Conservation (phyloP, 2,888 invertebrate species). For the Philaethria dido region DNA sequence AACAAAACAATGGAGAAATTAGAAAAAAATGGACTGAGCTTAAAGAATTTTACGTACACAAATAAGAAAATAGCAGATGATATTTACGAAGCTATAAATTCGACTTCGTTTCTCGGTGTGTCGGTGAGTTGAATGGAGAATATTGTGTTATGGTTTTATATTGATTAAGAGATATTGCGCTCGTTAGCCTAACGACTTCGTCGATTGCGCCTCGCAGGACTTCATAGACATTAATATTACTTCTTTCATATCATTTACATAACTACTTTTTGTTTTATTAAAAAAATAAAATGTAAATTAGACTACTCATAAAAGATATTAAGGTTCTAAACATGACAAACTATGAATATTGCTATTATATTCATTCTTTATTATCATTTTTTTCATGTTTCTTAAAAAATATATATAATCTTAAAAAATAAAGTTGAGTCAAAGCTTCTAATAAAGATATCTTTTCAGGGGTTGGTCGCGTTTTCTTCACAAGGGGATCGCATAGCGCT, state of each 20-base stretch:
- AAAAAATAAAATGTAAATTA: no score
- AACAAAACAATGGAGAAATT: slow-evolving; percentile 98
- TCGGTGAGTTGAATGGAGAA: slow-evolving; percentile 88
- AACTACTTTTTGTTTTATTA: background rate
- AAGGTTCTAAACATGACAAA: no score
- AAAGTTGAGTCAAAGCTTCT: no score
- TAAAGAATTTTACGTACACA: slow-evolving; percentile 98
- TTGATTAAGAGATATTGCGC: slow-evolving; percentile 36
- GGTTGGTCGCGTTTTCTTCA: slow-evolving; percentile 98
- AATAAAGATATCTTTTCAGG: slow-evolving; percentile 81
- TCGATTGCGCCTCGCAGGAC: slow-evolving; percentile 40
- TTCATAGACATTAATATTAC: slow-evolving; percentile 2
- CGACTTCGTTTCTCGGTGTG: slow-evolving; percentile 98
- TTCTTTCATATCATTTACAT: slow-evolving; percentile 1
- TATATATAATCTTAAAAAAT: background rate
- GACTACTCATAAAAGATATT: no score
- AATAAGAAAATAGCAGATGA: slow-evolving; percentile 97
- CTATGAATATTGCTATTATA: no score
- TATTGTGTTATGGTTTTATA: slow-evolving; percentile 34
- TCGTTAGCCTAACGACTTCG: slow-evolving; percentile 45
- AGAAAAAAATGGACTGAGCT: slow-evolving; percentile 89
- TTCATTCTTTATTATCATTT: no score
- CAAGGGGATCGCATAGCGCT: slow-evolving; percentile 99
- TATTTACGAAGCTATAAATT: slow-evolving; percentile 98
- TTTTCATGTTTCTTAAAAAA: background rate